Evolutionary conservation across 2,797 vertebrate species (phyloP).

Genomic region (Rhincodon typus): DNA sequence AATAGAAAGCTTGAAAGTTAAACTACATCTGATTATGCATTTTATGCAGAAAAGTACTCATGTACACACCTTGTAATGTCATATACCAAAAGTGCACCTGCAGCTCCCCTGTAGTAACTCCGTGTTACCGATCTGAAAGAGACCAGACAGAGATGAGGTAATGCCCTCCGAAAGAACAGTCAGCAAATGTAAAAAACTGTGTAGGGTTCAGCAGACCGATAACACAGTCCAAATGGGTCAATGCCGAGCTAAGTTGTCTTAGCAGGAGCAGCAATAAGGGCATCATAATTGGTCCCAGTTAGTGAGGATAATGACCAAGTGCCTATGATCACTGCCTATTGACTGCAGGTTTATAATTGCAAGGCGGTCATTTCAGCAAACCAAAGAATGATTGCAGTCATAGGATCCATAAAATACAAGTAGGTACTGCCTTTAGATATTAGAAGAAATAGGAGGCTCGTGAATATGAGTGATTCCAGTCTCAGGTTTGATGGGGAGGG

Average conservation of each 20-base stretch:
- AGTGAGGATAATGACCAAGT: background rate
- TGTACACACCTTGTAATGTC: constrained; percentile 81
- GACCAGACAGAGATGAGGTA: background rate
- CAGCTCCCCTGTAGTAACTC: constrained; percentile 88
- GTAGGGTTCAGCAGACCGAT: no score
- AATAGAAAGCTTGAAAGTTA: background rate
- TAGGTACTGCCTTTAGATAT: background rate
- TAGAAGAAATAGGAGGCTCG: background rate
- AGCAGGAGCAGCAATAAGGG: background rate
- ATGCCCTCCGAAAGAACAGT: no score
- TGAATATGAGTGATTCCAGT: background rate
- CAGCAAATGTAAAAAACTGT: background rate
- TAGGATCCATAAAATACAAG: background rate
- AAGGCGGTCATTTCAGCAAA: background rate
- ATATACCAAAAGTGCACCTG: constrained; percentile 82
- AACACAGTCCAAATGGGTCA: background rate
- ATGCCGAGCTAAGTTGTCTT: background rate
- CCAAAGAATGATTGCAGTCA: background rate
- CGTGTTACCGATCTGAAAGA: constrained; percentile 77
- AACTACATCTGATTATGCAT: background rate
- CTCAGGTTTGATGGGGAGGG: background rate
- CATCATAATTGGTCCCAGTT: background rate
- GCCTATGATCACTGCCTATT: background rate
- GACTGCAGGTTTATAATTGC: background rate
- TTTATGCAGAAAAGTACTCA: background rate